Evolutionary conservation across 2,888 invertebrate species (phyloP), one percentile per base, ranked within the genome.

Genomic region (Drosophila demipolita): DNA sequence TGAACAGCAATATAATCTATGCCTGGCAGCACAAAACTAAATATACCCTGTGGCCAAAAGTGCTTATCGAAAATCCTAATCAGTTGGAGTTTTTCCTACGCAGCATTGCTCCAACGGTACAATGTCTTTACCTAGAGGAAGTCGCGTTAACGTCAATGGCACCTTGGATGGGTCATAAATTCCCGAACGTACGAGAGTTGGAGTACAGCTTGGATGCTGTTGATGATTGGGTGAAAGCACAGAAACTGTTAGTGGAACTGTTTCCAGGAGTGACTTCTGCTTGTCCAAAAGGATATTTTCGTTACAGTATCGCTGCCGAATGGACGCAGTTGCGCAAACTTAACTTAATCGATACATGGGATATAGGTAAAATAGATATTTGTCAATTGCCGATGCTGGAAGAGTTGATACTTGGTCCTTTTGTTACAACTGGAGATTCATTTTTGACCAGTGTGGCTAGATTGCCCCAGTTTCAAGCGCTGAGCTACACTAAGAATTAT

Each of bases 81-180:
- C 8, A 42, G 3, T 9, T 60, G n/a, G 5, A 79, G 1, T 33
- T 15, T 2, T 66, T 79, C 8, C 26, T 79, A 1, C 2, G 9
- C 11, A 23, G 2, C n/a, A 67, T 75, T 11, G 29, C 42, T 33
- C 17, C 42, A 32, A 80, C 42, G 3, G 8, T 80, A 15, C n/a
- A 62, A n/a, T 7, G 55, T 2, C 20, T 78, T 20, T 1, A 40
- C 2, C 17, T 79, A 1, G 1, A 15, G 0, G 15, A 23, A 36
- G 26, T 54, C 2, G 40, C 17, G 4, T 7, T 42, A 20, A 2
- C 15, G 12, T 17, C 33, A 4, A 26, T 78, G 17, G 17, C 29
- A 12, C 20, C 4, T 17, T 80, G 53, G 61, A 9, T 2, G 7
- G 36, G 11, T 0, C 42, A 72, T 35, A 60, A 5, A 1, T 78